A percentile compares a stretch with the other conserved stretches of the same genome.
Conservation (phyloP, 2,113 vertebrate species). For the Melanerpes formicivorus region DNA sequence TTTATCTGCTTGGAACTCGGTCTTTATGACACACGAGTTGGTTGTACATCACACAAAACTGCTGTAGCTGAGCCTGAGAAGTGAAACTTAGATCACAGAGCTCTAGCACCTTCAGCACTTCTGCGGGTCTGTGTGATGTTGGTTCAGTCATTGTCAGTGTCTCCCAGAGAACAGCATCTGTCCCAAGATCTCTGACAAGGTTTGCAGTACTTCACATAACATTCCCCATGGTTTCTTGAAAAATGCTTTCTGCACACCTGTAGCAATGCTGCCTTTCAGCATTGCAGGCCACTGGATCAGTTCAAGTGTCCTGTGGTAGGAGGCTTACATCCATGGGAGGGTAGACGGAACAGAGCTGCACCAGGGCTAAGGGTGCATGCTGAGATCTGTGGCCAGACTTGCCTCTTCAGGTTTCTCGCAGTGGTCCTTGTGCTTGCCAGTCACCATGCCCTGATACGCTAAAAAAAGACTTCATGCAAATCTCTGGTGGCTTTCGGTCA, state of each 20-base stretch:
- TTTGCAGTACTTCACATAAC: background rate
- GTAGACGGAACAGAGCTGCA: background rate
- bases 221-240: background rate
- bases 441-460: background rate
- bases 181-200: background rate
- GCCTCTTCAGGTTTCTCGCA: background rate
- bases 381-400: background rate
- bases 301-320: background rate
- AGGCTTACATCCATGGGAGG: rapidly evolving
- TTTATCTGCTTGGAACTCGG: background rate
- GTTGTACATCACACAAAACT: background rate
- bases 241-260: background rate
- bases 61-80: background rate
- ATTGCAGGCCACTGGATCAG: background rate
- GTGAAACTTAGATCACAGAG: background rate
- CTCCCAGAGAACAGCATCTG: background rate
- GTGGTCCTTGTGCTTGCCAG: background rate
- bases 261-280: background rate
- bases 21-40: background rate
- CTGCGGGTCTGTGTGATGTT: background rate
- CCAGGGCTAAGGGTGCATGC: background rate
- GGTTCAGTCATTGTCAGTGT: rapidly evolving
- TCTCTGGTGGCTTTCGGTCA: background rate
- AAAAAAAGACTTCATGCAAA: background rate
- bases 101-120: background rate